Evolutionary conservation across 2,797 vertebrate species (phyloP).

Genomic region (Pteronotus mesoamericanus): DNA sequence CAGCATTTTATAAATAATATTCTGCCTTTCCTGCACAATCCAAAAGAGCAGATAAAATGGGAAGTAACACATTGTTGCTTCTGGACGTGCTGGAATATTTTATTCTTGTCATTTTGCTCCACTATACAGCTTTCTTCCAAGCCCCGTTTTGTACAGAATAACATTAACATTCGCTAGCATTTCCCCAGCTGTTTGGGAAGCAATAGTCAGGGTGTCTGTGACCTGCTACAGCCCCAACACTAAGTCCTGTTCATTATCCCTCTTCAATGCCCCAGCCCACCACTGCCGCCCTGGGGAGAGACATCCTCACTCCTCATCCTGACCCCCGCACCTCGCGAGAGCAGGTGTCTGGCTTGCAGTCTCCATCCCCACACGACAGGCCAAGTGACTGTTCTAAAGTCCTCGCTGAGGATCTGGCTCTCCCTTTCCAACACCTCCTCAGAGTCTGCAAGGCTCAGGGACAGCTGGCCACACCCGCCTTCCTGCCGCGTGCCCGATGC

Average conservation of each 20-base stretch:
- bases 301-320: not conserved
- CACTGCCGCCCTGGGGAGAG: rapidly evolving
- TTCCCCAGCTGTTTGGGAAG: not conserved
- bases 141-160: not conserved
- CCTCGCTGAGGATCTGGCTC: not conserved
- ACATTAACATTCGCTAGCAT: not conserved
- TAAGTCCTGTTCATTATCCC: not conserved
- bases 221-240: not conserved
- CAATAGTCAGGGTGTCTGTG: too few species aligned
- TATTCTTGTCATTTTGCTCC: not conserved
- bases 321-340: not conserved
- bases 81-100: not conserved
- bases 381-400: not conserved
- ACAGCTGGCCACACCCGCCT: not conserved
- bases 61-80: not conserved
- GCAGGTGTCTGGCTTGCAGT: not conserved
- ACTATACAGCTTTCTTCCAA: not conserved
- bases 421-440: not conserved
- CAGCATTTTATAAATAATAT: not conserved
- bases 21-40: not conserved
- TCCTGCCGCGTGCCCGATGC: not conserved
- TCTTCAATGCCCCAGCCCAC: not conserved
- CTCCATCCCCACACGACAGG: not conserved
- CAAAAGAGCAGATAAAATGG: not conserved
- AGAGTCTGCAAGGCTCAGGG: not conserved